Evolutionary conservation across 2,797 vertebrate genomes (phyloP).

Genomic region (Pseudomugil gertrudae): DNA sequence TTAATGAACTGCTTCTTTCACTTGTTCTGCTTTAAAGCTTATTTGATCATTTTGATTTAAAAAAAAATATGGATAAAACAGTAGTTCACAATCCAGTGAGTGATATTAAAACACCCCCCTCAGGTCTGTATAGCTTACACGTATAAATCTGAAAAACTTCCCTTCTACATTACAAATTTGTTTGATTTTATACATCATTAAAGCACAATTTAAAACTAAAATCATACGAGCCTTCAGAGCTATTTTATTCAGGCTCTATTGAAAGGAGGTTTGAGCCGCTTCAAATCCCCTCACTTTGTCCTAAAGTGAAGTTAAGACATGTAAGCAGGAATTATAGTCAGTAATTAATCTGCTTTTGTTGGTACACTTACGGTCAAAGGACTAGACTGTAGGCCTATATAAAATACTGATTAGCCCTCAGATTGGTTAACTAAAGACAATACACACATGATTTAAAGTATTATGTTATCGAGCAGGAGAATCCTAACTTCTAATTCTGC

Average conservation of each 20-base stretch:
- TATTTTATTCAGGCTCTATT: neutral
- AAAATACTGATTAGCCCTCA: neutral
- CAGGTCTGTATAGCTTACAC: neutral
- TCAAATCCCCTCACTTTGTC: neutral
- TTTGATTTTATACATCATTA: neutral
- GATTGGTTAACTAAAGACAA: neutral
- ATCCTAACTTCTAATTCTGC: neutral
- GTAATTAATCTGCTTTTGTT: neutral
- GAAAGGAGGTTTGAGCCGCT: neutral
- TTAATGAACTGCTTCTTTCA: too few relatives aligned
- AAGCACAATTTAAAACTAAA: neutral
- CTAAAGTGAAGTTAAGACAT: neutral
- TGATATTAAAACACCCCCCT: too few relatives aligned
- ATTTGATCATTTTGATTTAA: neutral
- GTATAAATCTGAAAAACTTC: neutral
- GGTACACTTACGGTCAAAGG: neutral
- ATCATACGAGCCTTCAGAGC: neutral
- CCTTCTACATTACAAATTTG: neutral
- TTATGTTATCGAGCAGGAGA: neutral
- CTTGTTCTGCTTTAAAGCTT: neutral
- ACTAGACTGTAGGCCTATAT: neutral
- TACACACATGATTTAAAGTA: neutral
- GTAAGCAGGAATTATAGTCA: neutral
- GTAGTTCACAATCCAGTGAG: neutral
- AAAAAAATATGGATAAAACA: neutral